phyloP scores from a whole-genome alignment of 2,113 vertebrate species.

The Gallinago jamesoni region DNA sequence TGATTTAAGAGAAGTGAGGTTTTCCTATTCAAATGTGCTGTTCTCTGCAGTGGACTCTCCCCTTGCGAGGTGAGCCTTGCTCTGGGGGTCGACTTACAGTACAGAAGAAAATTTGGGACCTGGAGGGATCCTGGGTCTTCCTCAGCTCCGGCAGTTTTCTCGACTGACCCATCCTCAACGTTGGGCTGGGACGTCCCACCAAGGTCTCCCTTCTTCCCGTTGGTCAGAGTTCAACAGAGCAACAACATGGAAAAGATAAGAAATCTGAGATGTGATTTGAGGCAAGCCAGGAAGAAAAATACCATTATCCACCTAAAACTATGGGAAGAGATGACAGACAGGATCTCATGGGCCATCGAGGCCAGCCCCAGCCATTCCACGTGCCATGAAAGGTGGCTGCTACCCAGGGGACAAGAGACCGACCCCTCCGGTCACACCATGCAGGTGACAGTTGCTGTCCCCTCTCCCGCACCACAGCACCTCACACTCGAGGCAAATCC shows the following conservation, averaged over 20 bases:
- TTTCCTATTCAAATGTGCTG: background rate
- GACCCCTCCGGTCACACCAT: background rate
- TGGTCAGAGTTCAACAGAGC: background rate
- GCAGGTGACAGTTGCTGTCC: background rate
- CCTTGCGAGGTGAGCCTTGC: background rate
- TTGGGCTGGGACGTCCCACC: rapidly evolving
- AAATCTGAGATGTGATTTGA: rapidly evolving
- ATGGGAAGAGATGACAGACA: rapidly evolving
- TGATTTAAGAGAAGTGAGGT: rapidly evolving
- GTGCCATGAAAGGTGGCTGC: background rate
- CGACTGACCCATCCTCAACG: rapidly evolving
- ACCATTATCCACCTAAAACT: background rate
- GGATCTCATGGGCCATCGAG: rapidly evolving
- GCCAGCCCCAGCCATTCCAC: background rate
- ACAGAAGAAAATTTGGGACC: background rate
- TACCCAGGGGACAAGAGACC: background rate
- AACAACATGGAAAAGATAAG: background rate
- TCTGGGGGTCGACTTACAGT: rapidly evolving
- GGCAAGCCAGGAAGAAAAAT: background rate
- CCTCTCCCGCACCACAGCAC: background rate
- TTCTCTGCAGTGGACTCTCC: background rate
- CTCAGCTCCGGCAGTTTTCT: background rate
- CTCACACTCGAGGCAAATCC: rapidly evolving
- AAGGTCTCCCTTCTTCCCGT: background rate
- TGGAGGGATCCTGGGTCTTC: background rate